Evolutionary conservation across 2,797 vertebrate species (phyloP), one percentile per base, ranked within the genome.

Genomic region (Sebastes umbrosus): DNA sequence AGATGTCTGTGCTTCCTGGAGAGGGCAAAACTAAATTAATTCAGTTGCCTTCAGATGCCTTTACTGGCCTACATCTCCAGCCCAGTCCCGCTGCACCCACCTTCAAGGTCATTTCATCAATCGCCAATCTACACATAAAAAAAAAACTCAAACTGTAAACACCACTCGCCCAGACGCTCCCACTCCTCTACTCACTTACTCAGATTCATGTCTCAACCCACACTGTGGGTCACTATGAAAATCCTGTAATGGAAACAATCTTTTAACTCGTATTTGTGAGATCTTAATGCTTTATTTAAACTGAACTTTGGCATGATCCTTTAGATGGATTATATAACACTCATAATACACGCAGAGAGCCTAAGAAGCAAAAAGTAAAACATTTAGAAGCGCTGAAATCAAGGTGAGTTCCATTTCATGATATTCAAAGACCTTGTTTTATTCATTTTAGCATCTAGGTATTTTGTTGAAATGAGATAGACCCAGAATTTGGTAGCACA

Each of bases 71-170:
- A 24, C n/a, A 60, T 54, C 34, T 79, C 31, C 4, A 71, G 25
- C 27, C 20, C 14, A 13, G 20, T 67, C 34, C 74, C 71, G n/a
- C 43, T 29, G 75, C 34, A 64, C 22, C 46, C 8, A 63, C 18
- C 25, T 11, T 52, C 65, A 76, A 63, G 70, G 78, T 86, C 70
- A 63, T 46, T 71, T 52, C 27, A 84, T 80, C n/a, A 81, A 79
- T 52, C 69, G 39, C 57, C 32, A 57, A 84, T 73, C 59, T 80
- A 32, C 54, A 77, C 32, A 59, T 59, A 5, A 32, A 59, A 52
- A 25, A 50, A 52, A 9, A 24, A 0, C 5, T 25, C 62, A 66
- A 29, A 73, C 12, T 24, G 43, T 10, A 62, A 64, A 22, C 24
- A 57, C 32, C 57, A 10, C 67, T 62, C 12, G 2, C 2, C 20